Evolutionary conservation across 2,888 invertebrate genomes (phyloP), one percentile per base, ranked within the genome.

Genomic region (Athalia rosae): DNA sequence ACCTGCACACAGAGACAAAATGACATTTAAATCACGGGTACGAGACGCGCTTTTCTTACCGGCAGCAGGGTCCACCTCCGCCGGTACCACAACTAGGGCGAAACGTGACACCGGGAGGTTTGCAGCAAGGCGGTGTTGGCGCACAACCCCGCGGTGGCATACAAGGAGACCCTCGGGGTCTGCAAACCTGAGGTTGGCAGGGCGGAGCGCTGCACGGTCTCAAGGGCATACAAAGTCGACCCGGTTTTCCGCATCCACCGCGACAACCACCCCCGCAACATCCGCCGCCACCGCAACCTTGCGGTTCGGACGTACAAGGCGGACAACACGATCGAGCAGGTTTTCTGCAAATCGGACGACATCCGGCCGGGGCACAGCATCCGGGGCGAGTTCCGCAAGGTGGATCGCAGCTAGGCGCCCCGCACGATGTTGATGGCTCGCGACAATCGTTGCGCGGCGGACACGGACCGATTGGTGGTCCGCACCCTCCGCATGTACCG

Each of bases 231-330:
- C 85, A 87, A 7, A 78, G 81, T 69, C 84, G 86, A 28, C 85
- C 86, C 13, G 84, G 80, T 79, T 85, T 85, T 63, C 85, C 86
- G 76, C 87, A 86, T 76, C 87, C 83, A 62, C 86, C 86, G 15
- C 85, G 83, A 78, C 87, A 86, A 79, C 88, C 86, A 66, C 83
- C 73, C n/a, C 86, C 86, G 79, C 88, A 87, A 73, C 83, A 85
- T 80, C 87, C 86, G 56, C 87, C 85, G 11, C 83, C 82, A 5
- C 85, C 85, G 69, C 87, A 87, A 64, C 81, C 78, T 73, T 79
- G 81, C 56, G 77, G 41, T 11, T 82, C 81, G 8, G 78, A 78
- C 8, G 76, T 79, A 78, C 86, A 87, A 1, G 82, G 81, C 8
- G 78, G 8, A 53, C 58, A 76, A 71, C 82, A 82, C 28, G 61